A percentile compares a stretch with the other conserved stretches of the same genome.
Evolutionary conservation across 2,797 vertebrate genomes (phyloP).

Genomic region (Leptoclinus maculatus): DNA sequence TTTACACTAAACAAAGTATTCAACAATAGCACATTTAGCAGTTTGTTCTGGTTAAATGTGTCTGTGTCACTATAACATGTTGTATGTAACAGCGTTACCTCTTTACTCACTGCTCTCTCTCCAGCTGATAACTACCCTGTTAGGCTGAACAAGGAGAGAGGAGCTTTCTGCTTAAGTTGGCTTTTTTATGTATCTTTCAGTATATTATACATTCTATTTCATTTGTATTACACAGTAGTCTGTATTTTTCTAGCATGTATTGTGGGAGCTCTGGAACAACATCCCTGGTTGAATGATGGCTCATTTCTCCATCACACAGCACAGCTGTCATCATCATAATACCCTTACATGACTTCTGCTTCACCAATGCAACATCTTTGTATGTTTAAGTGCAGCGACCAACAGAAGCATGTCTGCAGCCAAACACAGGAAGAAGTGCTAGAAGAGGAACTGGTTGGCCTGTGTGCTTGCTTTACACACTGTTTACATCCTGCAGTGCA

Average conservation of each 20-base stretch:
- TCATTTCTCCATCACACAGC: neutral
- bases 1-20: neutral
- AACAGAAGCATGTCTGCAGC: conserved; percentile 14
- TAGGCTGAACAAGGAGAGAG: neutral
- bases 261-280: too few species aligned
- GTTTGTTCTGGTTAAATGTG: too few species aligned
- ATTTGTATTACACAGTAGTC: neutral
- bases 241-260: neutral
- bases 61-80: too few species aligned
- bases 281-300: neutral
- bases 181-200: neutral
- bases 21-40: too few species aligned
- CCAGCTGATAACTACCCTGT: too few species aligned
- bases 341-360: neutral
- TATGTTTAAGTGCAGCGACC: conserved; percentile 1
- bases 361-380: neutral
- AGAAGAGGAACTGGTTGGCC: conserved; percentile 15
- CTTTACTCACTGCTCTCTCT: too few species aligned
- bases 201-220: neutral
- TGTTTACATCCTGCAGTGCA: conserved; percentile 10
- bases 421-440: conserved; percentile 9
- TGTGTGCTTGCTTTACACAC: conserved; percentile 7
- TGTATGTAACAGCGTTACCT: neutral
- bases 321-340: neutral
- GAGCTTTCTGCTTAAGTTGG: too few species aligned